These are phyloP conservation scores for Orchestes rusci DNA, from an alignment of 2,888 invertebrate genomes.

Conservation along the genomic window DNA sequence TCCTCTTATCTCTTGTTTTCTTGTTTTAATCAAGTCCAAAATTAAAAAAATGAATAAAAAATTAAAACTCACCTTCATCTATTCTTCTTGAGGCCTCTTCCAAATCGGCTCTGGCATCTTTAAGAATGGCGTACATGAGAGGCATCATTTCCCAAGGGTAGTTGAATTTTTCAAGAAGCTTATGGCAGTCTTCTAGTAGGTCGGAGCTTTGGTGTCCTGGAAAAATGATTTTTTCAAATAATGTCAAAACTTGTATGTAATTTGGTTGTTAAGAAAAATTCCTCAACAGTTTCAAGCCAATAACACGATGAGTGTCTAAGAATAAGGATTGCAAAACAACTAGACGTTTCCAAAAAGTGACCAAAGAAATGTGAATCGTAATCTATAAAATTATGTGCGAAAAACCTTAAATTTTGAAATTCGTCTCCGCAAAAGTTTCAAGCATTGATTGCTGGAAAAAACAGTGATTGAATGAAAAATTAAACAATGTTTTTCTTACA, in stretches of 20 bases:
- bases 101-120: constrained; percentile 65
- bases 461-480: not conserved
- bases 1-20: too few relatives aligned
- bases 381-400: not conserved
- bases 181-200: constrained; percentile 65
- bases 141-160: constrained; percentile 78
- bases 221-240: too few relatives aligned
- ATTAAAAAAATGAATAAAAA: too few relatives aligned
- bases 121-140: constrained; percentile 70
- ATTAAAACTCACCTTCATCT: constrained; percentile 61
- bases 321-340: not conserved
- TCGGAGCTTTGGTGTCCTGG: constrained; percentile 35
- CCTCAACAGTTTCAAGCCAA: too few relatives aligned
- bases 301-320: too few relatives aligned
- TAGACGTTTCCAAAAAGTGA: not conserved
- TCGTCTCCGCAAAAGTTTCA: too few relatives aligned
- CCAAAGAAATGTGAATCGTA: not conserved
- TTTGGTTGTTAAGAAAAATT: too few relatives aligned
- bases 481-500: not conserved
- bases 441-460: too few relatives aligned
- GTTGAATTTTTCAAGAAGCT: constrained; percentile 66
- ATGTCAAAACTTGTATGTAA: too few relatives aligned
- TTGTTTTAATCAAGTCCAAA: too few relatives aligned
- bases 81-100: constrained; percentile 70
- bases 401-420: not conserved